Evolutionary conservation across 2,888 invertebrate genomes (phyloP).

Genomic region (Sicus ferrugineus): DNA sequence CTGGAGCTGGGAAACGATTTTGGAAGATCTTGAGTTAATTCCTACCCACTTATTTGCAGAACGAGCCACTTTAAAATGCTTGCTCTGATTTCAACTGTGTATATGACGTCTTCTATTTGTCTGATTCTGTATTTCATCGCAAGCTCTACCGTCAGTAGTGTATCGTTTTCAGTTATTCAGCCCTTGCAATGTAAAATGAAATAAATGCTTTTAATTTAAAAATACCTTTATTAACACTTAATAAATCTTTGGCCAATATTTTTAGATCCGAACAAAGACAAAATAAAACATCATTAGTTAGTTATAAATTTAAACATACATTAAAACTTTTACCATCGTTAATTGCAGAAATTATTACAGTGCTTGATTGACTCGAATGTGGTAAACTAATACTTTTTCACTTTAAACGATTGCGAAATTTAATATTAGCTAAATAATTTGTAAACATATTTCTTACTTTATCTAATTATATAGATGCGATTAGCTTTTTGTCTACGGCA

Average conservation of each 20-base stretch:
- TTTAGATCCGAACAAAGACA: slow-evolving; percentile 50
- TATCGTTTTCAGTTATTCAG: too few relatives aligned
- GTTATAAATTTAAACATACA: slow-evolving; percentile 32
- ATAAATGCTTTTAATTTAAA: too few relatives aligned
- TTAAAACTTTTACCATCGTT: not conserved
- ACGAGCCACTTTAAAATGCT: too few relatives aligned
- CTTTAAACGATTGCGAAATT: not conserved
- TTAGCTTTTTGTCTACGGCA: not conserved
- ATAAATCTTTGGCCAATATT: slow-evolving; percentile 57
- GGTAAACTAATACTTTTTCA: not conserved
- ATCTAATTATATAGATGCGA: not conserved
- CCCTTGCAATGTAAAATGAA: too few relatives aligned
- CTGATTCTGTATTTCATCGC: too few relatives aligned
- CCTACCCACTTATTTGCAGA: too few relatives aligned
- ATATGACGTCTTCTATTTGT: too few relatives aligned
- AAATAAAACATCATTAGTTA: slow-evolving; percentile 4
- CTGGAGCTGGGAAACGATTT: too few relatives aligned
- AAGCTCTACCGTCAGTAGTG: too few relatives aligned
- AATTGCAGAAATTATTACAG: not conserved
- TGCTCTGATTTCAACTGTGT: too few relatives aligned
- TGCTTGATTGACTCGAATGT: slow-evolving; percentile 4
- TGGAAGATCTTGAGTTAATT: too few relatives aligned
- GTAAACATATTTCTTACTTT: not conserved
- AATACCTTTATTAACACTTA: slow-evolving; percentile 54
- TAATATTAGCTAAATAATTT: not conserved